Percentiles rank a stretch among this genome's conserved stretches.
Conservation (phyloP, 2,888 invertebrate species). For the Heliconius hortense region DNA sequence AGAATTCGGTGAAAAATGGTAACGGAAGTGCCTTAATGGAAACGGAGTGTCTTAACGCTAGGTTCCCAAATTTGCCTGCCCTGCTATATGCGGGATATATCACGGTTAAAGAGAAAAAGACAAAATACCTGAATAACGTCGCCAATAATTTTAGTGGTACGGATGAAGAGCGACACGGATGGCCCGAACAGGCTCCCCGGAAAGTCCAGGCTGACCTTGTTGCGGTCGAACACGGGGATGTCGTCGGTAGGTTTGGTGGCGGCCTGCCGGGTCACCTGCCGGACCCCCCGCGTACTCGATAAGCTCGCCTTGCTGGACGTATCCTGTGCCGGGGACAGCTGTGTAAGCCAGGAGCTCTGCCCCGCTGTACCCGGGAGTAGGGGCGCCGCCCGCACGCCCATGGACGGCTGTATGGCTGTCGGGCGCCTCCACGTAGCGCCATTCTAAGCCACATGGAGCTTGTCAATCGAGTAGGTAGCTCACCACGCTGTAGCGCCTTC, state of each 20-base stretch:
- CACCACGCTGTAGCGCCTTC: conserved; percentile 33
- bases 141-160: conserved; percentile 84
- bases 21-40: no score
- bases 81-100: no score
- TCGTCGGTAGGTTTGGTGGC: conserved; percentile 76
- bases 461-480: conserved; percentile 10
- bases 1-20: no score
- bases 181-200: conserved; percentile 85
- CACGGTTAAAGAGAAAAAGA: not conserved
- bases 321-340: conserved; percentile 29
- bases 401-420: not conserved
- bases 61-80: no score
- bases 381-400: not conserved
- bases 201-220: conserved; percentile 85
- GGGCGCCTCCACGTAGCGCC: conserved; percentile 62
- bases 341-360: conserved; percentile 35
- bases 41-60: no score
- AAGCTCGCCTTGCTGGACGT: conserved; percentile 45
- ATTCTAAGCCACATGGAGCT: conserved; percentile 51
- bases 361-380: conserved; percentile 29
- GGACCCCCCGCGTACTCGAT: conserved; percentile 35
- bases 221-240: conserved; percentile 83
- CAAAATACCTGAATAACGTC: conserved; percentile 84
- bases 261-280: conserved; percentile 55
- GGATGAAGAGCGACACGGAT: conserved; percentile 85